These are phyloP conservation scores for Trichonephila clavata DNA, from an alignment of 1,140 invertebrate genomes.

Conservation along the genomic window DNA sequence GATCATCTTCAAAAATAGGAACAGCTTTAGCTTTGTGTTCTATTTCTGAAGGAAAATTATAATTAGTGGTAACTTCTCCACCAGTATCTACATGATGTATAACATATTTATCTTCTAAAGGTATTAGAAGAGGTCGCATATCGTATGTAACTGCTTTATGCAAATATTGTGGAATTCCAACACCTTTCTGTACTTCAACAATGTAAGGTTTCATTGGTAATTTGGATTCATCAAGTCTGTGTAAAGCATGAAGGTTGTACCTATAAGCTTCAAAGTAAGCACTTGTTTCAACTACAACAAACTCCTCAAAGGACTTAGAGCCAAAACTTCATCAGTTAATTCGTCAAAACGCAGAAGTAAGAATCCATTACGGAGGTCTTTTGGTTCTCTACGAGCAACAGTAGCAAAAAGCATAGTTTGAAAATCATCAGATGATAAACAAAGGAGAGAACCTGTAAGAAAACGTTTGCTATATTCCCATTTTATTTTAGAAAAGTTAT, in stretches of 20 bases:
- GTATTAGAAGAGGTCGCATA: conserved; percentile 28
- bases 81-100: background rate
- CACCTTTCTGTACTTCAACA: conserved; percentile 77
- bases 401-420: conserved; percentile 86
- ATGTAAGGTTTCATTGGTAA: conserved; percentile 81
- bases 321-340: conserved; percentile 38
- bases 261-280: conserved; percentile 83
- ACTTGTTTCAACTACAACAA: conserved; percentile 82
- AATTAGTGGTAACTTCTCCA: background rate
- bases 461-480: conserved; percentile 82
- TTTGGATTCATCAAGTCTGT: conserved; percentile 79
- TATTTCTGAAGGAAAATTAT: conserved; percentile 1
- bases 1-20: conserved; percentile 27
- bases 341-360: conserved; percentile 67
- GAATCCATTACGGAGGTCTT: conserved; percentile 80
- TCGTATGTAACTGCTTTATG: conserved; percentile 38
- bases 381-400: conserved; percentile 84
- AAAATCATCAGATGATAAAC: conserved; percentile 87
- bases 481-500: conserved; percentile 56
- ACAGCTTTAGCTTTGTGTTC: conserved; percentile 73
- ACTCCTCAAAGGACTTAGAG: background rate
- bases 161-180: conserved; percentile 61
- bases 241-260: conserved; percentile 81
- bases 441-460: conserved; percentile 87
- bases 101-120: conserved; percentile 77